Evolutionary conservation across 2,888 invertebrate species (phyloP).

Genomic region (Lasioglossum oenotherae): DNA sequence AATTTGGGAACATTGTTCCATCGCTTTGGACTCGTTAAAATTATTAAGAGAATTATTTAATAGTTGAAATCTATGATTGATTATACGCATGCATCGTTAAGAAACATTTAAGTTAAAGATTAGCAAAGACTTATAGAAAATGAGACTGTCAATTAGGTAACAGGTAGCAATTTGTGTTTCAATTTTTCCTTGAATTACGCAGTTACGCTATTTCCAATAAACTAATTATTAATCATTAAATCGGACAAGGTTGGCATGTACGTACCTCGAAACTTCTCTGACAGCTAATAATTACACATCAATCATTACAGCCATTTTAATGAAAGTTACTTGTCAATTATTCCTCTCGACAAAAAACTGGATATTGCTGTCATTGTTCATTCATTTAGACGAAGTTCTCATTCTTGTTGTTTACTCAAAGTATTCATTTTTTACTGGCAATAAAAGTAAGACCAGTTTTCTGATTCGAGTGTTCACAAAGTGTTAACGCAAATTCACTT

Average conservation of each 20-base stretch:
- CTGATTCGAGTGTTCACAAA: neutral
- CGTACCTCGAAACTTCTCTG: neutral
- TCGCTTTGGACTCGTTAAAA: too few relatives aligned
- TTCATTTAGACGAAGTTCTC: neutral
- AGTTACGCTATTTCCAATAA: neutral
- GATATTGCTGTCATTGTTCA: neutral
- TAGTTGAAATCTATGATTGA: neutral
- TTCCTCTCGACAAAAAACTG: neutral
- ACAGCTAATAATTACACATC: neutral
- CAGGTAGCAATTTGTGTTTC: neutral
- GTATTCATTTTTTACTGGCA: neutral
- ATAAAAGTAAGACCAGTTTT: neutral
- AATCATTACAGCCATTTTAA: neutral
- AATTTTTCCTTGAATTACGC: neutral
- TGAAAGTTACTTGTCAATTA: neutral
- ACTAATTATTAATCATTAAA: neutral
- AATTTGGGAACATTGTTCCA: too few relatives aligned
- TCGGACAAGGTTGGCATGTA: neutral
- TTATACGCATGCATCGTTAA: neutral
- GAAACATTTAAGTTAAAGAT: too few relatives aligned
- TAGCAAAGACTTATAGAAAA: neutral
- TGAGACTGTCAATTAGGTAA: neutral
- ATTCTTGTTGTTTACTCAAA: neutral
- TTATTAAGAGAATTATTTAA: too few relatives aligned
- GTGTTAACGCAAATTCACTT: conserved; percentile 11